Percentiles rank a stretch among this genome's conserved stretches.
Evolutionary conservation across 2,113 vertebrate species (phyloP).

Genomic region (Cyanistes caeruleus): DNA sequence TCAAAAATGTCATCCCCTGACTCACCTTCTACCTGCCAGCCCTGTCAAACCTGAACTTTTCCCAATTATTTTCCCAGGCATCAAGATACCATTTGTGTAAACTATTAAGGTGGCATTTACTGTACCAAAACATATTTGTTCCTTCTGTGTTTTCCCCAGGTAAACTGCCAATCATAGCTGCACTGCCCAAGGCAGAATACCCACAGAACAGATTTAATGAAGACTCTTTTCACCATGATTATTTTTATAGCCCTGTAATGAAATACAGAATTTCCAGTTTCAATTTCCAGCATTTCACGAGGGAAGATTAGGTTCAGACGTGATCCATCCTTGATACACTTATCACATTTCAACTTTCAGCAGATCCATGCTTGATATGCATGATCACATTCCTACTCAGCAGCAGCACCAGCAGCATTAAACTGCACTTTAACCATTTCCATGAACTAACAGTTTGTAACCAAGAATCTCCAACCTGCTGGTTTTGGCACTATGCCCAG

Average conservation of each 20-base stretch:
- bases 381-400: not conserved
- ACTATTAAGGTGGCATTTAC: not conserved
- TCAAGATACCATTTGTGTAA: not conserved
- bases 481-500: not conserved
- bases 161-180: not conserved
- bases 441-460: not conserved
- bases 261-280: not conserved
- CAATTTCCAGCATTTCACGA: not conserved
- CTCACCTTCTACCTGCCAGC: not conserved
- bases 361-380: not conserved
- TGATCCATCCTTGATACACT: not conserved
- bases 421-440: not conserved
- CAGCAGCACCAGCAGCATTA: not conserved
- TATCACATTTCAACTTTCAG: not conserved
- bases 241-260: not conserved
- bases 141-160: not conserved
- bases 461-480: not conserved
- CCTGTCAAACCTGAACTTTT: not conserved
- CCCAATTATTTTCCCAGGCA: not conserved
- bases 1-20: slow-evolving; percentile 18
- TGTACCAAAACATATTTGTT: not conserved
- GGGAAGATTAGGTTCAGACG: not conserved
- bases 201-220: not conserved
- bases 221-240: not conserved
- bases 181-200: not conserved